Conservation (phyloP, 2,888 invertebrate genomes). For the Smittia aterrima region DNA sequence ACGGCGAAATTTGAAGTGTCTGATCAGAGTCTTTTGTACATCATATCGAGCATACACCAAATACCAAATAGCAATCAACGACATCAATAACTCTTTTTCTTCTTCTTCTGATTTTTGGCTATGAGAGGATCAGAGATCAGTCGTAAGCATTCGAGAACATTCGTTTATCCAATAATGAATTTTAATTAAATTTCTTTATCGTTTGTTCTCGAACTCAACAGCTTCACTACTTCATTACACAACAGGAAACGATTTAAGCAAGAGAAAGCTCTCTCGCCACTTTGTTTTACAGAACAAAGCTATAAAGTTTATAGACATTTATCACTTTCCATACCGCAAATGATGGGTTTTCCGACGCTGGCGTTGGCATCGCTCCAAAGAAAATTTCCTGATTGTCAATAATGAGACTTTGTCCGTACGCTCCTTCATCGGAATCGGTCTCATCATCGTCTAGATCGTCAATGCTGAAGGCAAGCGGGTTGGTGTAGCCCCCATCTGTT, state of each 20-base stretch:
- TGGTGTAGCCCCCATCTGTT: conserved; percentile 32
- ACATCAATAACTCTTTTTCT: conserved; percentile 2
- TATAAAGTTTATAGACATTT: conserved; percentile 30
- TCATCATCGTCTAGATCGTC: conserved; percentile 44
- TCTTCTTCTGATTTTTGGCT: background rate
- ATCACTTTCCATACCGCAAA: conserved; percentile 52
- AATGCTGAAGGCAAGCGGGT: conserved; percentile 25
- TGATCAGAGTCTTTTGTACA: background rate
- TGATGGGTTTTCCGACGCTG: conserved; percentile 55
- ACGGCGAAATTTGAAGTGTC: background rate
- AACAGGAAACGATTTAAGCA: background rate
- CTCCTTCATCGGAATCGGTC: conserved; percentile 17
- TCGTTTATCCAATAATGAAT: background rate
- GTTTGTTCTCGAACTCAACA: conserved; percentile 1
- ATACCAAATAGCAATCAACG: conserved; percentile 15
- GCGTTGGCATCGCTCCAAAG: conserved; percentile 55
- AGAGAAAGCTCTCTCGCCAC: background rate
- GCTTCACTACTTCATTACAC: background rate
- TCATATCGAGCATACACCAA: background rate
- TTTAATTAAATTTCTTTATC: background rate
- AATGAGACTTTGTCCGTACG: background rate
- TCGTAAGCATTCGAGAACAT: background rate
- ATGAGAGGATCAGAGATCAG: conserved; percentile 22
- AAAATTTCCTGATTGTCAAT: conserved; percentile 47
- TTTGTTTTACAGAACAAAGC: background rate